phyloP scores from a whole-genome alignment of 2,113 vertebrate species.

The Eurystomus gularis region DNA sequence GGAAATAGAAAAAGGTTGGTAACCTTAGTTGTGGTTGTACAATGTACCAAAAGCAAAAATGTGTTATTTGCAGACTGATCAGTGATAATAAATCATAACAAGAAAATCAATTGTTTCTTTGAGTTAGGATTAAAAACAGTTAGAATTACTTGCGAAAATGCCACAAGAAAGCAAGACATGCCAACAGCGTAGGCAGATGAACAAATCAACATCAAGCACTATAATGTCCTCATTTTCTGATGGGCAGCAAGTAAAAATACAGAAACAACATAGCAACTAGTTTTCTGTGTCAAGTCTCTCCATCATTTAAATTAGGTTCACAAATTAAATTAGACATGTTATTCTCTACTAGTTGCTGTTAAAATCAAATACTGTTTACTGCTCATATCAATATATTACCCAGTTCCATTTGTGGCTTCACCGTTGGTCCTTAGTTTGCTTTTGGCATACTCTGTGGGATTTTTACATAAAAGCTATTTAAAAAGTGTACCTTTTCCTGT shows the following conservation, averaged over 20 bases:
- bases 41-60: neutral
- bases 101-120: slow-evolving; percentile 35
- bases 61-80: neutral
- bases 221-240: neutral
- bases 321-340: slow-evolving; percentile 47
- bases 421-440: slow-evolving; percentile 5
- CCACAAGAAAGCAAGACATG: neutral
- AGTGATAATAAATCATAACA: slow-evolving; percentile 47
- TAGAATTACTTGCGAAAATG: neutral
- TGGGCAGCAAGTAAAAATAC: neutral
- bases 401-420: slow-evolving; percentile 12
- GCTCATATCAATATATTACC: neutral
- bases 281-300: neutral
- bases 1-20: neutral
- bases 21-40: neutral
- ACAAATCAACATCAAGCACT: neutral
- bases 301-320: neutral
- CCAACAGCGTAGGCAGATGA: neutral
- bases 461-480: slow-evolving; percentile 12
- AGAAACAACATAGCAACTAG: neutral
- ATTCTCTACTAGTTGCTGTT: slow-evolving; percentile 5
- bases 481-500: neutral
- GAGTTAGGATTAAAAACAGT: neutral
- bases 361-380: slow-evolving; percentile 35
- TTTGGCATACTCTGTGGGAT: neutral